Base-by-base conservation (phyloP, 1,140 invertebrate species). In the Andrena cerasifolii region DNA sequence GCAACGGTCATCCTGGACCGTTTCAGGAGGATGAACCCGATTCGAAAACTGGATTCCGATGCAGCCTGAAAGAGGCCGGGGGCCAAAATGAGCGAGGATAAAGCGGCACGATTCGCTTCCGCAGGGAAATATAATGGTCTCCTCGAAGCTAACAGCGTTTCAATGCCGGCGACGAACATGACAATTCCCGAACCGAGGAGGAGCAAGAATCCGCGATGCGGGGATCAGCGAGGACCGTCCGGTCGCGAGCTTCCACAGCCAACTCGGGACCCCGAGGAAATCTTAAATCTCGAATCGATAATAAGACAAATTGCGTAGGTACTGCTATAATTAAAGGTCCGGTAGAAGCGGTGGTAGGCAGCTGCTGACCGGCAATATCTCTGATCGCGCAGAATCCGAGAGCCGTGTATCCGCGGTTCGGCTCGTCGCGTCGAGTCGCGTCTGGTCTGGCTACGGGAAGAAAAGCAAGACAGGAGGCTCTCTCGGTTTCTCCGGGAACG, bases 1-100 rank as follows among this genome's bases (percentile, higher is more conserved):
- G 77, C 88, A 90, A 90, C 88, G 85, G 86, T 86, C 75, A 82
- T 75, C 78, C 87, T 86, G 90, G 89, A 91, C 90, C 90, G 91
- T 89, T 92, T 90, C 85, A 82, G 75, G 86, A 89, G 85, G 83
- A 82, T 77, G 84, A 92, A 92, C 91, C 88, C 87, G 91, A 92
- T 92, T 90, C 86, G 78, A 85, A 92, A 93, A 93, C 91, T 88
- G 91, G 91, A 92, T 93, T 89, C 87, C 77, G 83, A 88, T 86
- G 80, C 68, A 74, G 72, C 74, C 74, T 76, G 53, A 82, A 77
- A 63, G 58, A 80, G 68, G 76, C 78, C 67, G 54, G 59, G 62
- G 61, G 40, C 45, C 59, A 40, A 33, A 68, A 6, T 12, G 40
- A 62, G 43, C 62, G 78, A 75, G 51, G 78, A 62, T 71, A 56